Conservation (phyloP, 2,797 vertebrate genomes). For the Manis pentadactyla region DNA sequence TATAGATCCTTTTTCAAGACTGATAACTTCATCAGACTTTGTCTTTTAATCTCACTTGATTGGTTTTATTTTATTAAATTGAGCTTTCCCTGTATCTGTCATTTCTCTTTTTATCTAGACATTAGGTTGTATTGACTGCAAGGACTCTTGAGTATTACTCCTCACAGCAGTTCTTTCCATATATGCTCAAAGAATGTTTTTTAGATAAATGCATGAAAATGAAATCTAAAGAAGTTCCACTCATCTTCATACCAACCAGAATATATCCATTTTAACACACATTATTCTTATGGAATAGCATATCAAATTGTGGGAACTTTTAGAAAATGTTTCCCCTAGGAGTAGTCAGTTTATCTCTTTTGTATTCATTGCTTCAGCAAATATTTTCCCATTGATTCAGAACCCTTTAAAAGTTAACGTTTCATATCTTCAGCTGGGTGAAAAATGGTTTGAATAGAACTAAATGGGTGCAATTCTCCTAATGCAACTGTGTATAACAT, state of each 20-base stretch:
- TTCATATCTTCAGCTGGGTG: constrained; percentile 59
- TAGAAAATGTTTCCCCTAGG: constrained; percentile 38
- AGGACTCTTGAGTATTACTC: neutral
- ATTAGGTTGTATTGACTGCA: neutral
- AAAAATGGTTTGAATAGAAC: constrained; percentile 76
- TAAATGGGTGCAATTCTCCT: constrained; percentile 64
- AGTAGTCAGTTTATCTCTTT: constrained; percentile 61
- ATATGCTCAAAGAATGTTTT: neutral
- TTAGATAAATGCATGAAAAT: constrained; percentile 35
- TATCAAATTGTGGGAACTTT: constrained; percentile 51
- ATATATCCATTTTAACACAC: constrained; percentile 1
- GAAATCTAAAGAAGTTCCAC: constrained; percentile 11
- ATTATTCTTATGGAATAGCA: neutral
- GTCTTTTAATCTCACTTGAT: constrained; percentile 46
- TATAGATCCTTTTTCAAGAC: neutral
- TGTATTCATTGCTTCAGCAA: constrained; percentile 57
- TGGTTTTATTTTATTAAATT: constrained; percentile 38
- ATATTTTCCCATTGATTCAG: constrained; percentile 74
- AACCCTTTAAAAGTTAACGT: constrained; percentile 63
- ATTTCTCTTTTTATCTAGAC: neutral
- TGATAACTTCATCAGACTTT: constrained; percentile 37
- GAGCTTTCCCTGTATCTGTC: neutral
- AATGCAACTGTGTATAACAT: constrained; percentile 69
- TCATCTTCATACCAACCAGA: neutral
- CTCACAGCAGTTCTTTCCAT: neutral